Evolutionary conservation across 2,797 vertebrate species (phyloP).

Genomic region (Silurus aristotelis): DNA sequence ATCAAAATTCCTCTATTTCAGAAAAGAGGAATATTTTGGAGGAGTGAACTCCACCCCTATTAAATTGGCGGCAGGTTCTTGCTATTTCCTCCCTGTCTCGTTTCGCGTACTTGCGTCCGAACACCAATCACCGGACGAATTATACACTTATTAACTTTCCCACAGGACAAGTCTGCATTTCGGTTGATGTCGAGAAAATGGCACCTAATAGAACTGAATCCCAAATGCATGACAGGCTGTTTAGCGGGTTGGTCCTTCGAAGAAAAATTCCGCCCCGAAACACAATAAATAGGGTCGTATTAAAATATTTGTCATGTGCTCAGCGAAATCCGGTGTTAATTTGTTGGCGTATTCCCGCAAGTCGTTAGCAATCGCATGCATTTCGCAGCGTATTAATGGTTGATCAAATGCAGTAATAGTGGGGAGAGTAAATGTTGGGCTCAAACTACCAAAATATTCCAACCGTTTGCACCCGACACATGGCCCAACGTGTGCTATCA

Average conservation of each 20-base stretch:
- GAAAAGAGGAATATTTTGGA: background rate
- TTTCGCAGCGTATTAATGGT: background rate
- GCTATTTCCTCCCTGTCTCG: background rate
- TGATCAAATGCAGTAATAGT: background rate
- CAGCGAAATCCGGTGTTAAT: background rate
- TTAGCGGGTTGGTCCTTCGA: background rate
- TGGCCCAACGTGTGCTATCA: background rate
- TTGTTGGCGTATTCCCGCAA: background rate
- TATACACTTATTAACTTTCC: background rate
- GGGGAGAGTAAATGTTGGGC: background rate
- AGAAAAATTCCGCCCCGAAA: background rate
- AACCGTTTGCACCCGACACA: background rate
- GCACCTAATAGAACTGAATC: background rate
- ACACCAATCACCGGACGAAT: background rate
- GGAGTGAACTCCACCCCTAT: background rate
- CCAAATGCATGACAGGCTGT: background rate
- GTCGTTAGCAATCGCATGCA: background rate
- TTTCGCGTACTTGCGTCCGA: background rate
- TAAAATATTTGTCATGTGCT: conserved; percentile 4
- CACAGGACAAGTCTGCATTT: background rate
- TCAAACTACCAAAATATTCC: background rate
- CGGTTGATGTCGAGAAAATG: background rate
- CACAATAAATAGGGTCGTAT: background rate
- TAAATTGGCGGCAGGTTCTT: background rate
- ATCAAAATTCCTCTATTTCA: too few species aligned